Conservation (phyloP, 2,888 invertebrate species). For the Tipula lateralis region DNA sequence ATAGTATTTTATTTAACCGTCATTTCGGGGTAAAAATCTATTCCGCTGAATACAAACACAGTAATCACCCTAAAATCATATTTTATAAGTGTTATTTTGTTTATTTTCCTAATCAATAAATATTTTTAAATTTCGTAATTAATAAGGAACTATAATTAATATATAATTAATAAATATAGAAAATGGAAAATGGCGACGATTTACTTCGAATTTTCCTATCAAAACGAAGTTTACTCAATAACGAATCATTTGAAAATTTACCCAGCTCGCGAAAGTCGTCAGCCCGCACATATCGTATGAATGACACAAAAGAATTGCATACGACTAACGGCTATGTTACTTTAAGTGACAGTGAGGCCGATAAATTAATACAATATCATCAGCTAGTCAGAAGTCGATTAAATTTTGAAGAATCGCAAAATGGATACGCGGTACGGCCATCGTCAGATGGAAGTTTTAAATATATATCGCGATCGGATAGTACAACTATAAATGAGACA, state of each 20-base stretch:
- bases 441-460: not conserved
- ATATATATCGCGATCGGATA: not conserved
- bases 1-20: not conserved
- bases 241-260: not conserved
- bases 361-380: not conserved
- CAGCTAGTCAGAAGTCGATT: not conserved
- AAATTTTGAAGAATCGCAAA: not conserved
- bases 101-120: not conserved
- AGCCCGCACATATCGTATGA: not conserved
- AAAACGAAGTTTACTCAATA: not conserved
- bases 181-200: slow-evolving; percentile 20
- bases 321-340: not conserved
- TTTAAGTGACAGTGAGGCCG: slow-evolving; percentile 16
- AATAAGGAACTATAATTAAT: not conserved
- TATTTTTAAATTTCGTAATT: not conserved
- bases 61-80: not conserved
- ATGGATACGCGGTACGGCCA: not conserved
- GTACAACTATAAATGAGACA: not conserved
- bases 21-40: not conserved
- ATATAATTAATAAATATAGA: not conserved
- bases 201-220: not conserved
- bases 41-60: not conserved
- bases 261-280: not conserved
- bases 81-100: not conserved
- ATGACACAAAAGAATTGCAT: not conserved